Evolutionary conservation across 2,113 vertebrate genomes (phyloP).

Genomic region (Bucco capensis): DNA sequence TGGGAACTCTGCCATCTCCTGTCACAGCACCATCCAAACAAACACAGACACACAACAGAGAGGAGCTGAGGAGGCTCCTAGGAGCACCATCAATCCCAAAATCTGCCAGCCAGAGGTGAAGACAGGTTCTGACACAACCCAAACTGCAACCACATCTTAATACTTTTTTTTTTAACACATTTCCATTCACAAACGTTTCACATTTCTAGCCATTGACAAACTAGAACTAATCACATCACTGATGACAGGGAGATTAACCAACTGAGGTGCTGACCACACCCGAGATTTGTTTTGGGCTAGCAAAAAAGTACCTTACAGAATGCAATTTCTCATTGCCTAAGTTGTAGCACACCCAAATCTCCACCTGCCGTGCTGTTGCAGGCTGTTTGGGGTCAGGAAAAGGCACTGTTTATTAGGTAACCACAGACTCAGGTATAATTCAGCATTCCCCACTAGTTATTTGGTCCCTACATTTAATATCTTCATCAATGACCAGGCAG

Average conservation of each 20-base stretch:
- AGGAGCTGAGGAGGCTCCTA: rapidly evolving
- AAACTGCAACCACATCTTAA: rapidly evolving
- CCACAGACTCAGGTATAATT: rapidly evolving
- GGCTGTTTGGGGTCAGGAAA: neutral
- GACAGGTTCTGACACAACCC: neutral
- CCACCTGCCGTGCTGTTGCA: rapidly evolving
- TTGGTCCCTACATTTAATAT: neutral
- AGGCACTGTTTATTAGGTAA: neutral
- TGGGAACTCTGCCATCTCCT: conserved; percentile 29
- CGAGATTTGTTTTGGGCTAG: neutral
- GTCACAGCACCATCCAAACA: neutral
- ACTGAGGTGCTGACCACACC: neutral
- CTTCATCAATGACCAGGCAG: too few relatives aligned
- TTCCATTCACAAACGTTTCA: neutral
- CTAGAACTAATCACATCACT: neutral
- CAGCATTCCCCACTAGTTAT: neutral
- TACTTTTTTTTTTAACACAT: neutral
- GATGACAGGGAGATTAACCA: neutral
- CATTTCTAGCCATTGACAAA: neutral
- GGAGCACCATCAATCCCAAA: neutral
- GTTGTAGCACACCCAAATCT: rapidly evolving
- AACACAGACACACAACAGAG: neutral
- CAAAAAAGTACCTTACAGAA: neutral
- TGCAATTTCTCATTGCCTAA: neutral
- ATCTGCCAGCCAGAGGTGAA: rapidly evolving